Base-by-base conservation (phyloP, 1,140 invertebrate species). In the Lordiphosa clarofinis region DNA sequence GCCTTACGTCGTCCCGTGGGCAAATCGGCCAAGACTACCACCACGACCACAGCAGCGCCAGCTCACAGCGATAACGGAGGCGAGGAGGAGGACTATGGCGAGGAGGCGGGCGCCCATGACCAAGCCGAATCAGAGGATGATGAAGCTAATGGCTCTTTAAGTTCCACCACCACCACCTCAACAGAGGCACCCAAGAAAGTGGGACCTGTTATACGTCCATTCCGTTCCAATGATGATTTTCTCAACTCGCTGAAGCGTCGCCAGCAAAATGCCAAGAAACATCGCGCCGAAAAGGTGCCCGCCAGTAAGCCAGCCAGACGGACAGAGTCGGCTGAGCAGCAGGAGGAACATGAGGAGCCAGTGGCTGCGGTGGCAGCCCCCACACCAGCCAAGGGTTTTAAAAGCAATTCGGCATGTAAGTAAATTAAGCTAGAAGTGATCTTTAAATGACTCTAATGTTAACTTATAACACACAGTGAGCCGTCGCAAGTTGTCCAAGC, bases 211-310 rank as follows among this genome's bases (percentile, higher is more conserved):
- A 91, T 94, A 8, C 90, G 92, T 21, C 92, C 92, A 2, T 94
- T 92, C 89, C 91, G 93, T 72, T 94, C 93, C 70, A 94, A 94
- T 79, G 92, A 94, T 38, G 93, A 94, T 67, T 90, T 94, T 11
- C 87, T 94, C 38, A 93, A 92, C 49, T 92, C 93, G 2, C 87
- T 94, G 46, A 94, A 94, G 86, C 91, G 92, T 58, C 90, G 93
- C 64, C 90, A 89, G 67, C 72, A 75, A 62, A 87, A 88, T 50
- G 86, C 86, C 90, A 81, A 91, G 91, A 78, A 91, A 91, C 73
- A 86, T 21, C 82, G 82, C 31, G 53, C 69, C 43, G 78, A 86
- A 52, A 84, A 87, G 90, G 70, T 53, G 50, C 58, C 76, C 0
- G 65, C 62, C 28, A 72, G 56, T 52, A 84, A 89, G 46, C 76